Conservation (phyloP, 2,888 invertebrate genomes). For the Acanthococcus lagerstroemiae region DNA sequence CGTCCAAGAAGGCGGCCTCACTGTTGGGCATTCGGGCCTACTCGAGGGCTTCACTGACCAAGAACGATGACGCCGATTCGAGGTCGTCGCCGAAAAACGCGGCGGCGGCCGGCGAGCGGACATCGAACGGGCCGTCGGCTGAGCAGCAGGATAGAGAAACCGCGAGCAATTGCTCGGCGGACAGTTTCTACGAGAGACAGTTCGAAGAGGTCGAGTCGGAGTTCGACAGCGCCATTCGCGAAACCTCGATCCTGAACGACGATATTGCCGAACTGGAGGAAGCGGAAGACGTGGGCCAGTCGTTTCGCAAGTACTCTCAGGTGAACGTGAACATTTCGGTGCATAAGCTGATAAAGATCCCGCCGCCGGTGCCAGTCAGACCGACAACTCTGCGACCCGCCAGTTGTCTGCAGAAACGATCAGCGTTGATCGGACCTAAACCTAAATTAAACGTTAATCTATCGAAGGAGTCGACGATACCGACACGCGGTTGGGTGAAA, state of each 20-base stretch:
- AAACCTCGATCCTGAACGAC: constrained; percentile 10
- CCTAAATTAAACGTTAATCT: constrained; percentile 39
- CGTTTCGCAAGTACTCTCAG: constrained; percentile 52
- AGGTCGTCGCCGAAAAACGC: neutral
- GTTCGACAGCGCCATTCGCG: constrained; percentile 53
- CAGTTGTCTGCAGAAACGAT: neutral
- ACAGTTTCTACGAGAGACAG: constrained; percentile 65
- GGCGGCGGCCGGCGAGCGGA: constrained; percentile 31
- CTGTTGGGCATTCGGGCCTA: constrained; percentile 40
- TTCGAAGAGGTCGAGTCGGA: constrained; percentile 65
- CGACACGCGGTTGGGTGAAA: constrained; percentile 57
- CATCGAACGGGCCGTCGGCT: constrained; percentile 28
- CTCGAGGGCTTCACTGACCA: constrained; percentile 18
- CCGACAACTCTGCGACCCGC: constrained; percentile 44
- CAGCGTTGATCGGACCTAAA: no score
- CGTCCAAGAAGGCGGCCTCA: constrained; percentile 37
- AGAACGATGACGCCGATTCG: neutral
- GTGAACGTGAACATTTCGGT: constrained; percentile 31
- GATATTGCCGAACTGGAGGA: neutral
- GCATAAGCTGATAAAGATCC: constrained; percentile 39
- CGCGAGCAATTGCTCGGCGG: constrained; percentile 47
- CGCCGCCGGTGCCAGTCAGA: constrained; percentile 57
- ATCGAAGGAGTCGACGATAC: constrained; percentile 39
- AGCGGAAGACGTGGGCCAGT: neutral
- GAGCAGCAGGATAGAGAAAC: constrained; percentile 37